phyloP scores from a whole-genome alignment of 1,140 invertebrate genomes.

The Ladona fulva region DNA sequence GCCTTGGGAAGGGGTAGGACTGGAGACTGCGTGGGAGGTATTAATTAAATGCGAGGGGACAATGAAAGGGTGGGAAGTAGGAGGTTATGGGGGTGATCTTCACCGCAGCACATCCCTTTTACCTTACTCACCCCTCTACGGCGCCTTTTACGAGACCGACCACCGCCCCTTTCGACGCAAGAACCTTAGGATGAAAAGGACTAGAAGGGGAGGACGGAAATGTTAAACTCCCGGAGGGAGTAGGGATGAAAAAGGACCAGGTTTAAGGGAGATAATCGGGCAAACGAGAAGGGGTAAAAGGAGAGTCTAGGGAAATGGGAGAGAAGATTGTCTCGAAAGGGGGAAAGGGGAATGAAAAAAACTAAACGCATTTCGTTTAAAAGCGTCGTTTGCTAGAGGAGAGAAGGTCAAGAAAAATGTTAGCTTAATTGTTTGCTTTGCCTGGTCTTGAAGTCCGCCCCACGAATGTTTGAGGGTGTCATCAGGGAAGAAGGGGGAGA shows the following conservation, averaged over 20 bases:
- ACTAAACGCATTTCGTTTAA: not conserved
- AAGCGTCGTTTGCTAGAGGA: not conserved
- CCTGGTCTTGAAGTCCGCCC: not conserved
- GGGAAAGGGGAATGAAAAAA: not conserved
- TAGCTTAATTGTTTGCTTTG: not conserved
- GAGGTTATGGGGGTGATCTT: not conserved
- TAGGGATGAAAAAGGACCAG: not conserved
- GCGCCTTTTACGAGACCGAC: not conserved
- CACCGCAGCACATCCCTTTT: not conserved
- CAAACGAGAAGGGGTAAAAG: not conserved
- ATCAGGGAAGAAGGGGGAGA: not conserved
- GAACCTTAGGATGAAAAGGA: not conserved
- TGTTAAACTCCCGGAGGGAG: not conserved
- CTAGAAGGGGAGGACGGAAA: not conserved
- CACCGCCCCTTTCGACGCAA: not conserved
- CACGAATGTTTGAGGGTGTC: not conserved
- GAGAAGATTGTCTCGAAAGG: not conserved
- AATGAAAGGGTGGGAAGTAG: not conserved
- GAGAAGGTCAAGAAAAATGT: not conserved
- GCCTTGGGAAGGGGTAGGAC: not conserved
- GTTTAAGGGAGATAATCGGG: not conserved
- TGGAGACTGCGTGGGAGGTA: not conserved
- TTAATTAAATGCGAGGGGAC: constrained; percentile 1
- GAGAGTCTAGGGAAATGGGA: not conserved
- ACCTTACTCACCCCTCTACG: not conserved